Base-by-base conservation (phyloP, 1,140 invertebrate species). In the Euwallacea fornicatus region DNA sequence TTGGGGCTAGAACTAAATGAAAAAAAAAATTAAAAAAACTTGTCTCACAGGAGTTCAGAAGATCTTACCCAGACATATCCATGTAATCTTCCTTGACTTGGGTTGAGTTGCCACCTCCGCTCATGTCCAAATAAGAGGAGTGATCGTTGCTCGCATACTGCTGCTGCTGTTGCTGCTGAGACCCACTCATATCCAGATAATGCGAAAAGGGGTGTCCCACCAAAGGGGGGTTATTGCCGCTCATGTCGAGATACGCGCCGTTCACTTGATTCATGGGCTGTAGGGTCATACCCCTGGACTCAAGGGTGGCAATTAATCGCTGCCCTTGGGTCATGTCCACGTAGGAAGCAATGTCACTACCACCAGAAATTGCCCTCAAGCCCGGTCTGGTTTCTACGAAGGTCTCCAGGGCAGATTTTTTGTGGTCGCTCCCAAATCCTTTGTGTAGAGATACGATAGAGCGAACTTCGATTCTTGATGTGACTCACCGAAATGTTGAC, bases 381-480 rank as follows among this genome's bases (percentile, higher is more conserved):
- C 21, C 21, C 21, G 82, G 21, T 33, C 21, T 33, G 21, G 21
- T 33, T 33, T 33, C 21, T 33, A 33, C 21, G 21, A 33, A 33
- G 21, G 1, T 33, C 21, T 33, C 21, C 21, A 33, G 21, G 4
- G 81, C 58, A 10, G 58, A 79, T 81, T 64, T 69, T 42, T 71
- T 70, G 80, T 69, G 60, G 47, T 71, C 21, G 21, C 15, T 41
- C 9, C 15, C 11, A 42, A 21, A 59, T 8, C n/a, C 56, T 71
- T 85, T 81, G 73, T 86, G 86, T 71, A 82, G 83, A 44, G 80
- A 80, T 6, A 21, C 15, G 66, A 55, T 43, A 33, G 8, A 41
- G 42, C 33, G 21, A 33, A 33, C 21, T 33, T 33, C 21, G 4
- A 33, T 33, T 33, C 4, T 33, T 33, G 21, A 33, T 33, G 4